Conservation (phyloP, 2,888 invertebrate genomes). For the Asteroscopus sphinx region DNA sequence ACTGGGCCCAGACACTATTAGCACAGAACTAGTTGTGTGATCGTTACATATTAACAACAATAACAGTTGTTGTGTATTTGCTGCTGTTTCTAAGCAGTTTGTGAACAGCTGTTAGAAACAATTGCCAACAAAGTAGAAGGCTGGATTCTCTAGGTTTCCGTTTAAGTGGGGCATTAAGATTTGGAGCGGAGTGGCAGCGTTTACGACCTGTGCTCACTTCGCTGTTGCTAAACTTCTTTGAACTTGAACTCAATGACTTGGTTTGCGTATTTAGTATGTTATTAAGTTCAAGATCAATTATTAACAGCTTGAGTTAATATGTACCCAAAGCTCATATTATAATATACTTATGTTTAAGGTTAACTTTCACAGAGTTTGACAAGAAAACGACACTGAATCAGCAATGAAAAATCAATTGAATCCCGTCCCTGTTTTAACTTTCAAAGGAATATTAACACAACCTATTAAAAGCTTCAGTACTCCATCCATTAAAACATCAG, state of each 20-base stretch:
- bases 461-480: neutral
- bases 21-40: slow-evolving; percentile 40
- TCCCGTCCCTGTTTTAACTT: neutral
- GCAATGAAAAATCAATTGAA: neutral
- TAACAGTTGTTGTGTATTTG: slow-evolving; percentile 5
- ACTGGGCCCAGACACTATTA: slow-evolving; percentile 54
- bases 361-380: no score
- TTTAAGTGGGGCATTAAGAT: slow-evolving; percentile 27
- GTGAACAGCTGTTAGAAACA: slow-evolving; percentile 17
- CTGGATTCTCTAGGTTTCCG: slow-evolving; percentile 11
- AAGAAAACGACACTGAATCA: no score
- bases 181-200: slow-evolving; percentile 6
- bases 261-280: no score
- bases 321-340: no score
- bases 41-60: slow-evolving; percentile 25
- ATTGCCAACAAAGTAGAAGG: slow-evolving; percentile 1
- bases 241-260: no score
- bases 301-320: no score
- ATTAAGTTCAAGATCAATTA: no score
- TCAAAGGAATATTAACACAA: neutral
- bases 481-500: slow-evolving; percentile 6
- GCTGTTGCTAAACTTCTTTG: slow-evolving; percentile 9
- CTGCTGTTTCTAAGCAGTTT: slow-evolving; percentile 6
- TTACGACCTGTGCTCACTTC: slow-evolving; percentile 24
- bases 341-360: no score